Base-by-base conservation (phyloP, 1,140 invertebrate genomes). In the Eumeta japonica region DNA sequence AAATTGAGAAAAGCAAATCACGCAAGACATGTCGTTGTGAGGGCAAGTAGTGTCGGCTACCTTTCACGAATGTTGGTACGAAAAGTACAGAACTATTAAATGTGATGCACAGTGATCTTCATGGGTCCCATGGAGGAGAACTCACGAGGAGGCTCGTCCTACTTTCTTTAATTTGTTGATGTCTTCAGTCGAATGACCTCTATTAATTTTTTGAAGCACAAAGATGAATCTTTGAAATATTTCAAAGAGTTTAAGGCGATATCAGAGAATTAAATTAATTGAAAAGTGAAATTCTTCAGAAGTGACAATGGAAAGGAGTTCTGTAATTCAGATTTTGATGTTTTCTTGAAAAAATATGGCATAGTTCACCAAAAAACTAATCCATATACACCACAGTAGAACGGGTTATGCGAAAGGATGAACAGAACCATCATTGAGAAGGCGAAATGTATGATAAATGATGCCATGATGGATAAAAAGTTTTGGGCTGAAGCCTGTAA, bases 131-230 rank as follows among this genome's bases (percentile, higher is more conserved):
- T 70, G 56, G 48, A 56, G 37, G 38, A 39, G 11, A 16, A 13
- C 12, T 65, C 57, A 34, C 15, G 62, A 24, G 52, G 59, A 29
- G 50, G 48, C 10, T 33, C 55, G 10, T 28, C 34, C 24, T 75
- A 64, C 47, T 58, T 67, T 40, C 28, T 73, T n/a, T 51, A 60
- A 4, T 60, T 75, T 45, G 56, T 63, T 27, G 62, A 77, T 58
- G 66, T 75, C 39, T 54, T 36, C 30, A 54, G 47, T 19, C 35
- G n/a, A n/a, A n/a, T n/a, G n/a, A n/a, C n/a, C n/a, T n/a, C n/a
- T n/a, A n/a, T n/a, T n/a, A n/a, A n/a, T n/a, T n/a, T n/a, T n/a
- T n/a, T n/a, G n/a, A n/a, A n/a, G n/a, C n/a, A n/a, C n/a, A n/a
- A n/a, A n/a, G 32, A 28, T n/a, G n/a, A n/a, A n/a, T n/a, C n/a